A percentile compares a stretch with the other conserved stretches of the same genome.
These are phyloP conservation scores for Arothron firmamentum DNA, from an alignment of 2,113 vertebrate species.

Conservation along the genomic window DNA sequence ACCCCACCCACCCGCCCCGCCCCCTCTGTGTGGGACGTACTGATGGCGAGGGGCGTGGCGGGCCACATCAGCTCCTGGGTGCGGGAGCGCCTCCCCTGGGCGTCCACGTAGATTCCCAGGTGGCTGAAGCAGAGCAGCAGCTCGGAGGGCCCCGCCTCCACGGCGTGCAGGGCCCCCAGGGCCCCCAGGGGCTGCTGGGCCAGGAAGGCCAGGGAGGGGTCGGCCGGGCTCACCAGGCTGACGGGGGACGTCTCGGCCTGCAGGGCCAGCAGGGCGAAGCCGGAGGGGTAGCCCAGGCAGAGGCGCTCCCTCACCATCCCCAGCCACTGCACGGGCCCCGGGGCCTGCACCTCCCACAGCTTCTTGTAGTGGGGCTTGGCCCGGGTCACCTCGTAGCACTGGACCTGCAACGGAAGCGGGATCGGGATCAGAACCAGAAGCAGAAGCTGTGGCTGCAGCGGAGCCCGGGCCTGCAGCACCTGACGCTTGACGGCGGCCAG, in stretches of 20 bases:
- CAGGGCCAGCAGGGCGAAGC: constrained; percentile 90
- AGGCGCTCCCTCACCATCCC: constrained; percentile 85
- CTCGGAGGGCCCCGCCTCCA: constrained; percentile 83
- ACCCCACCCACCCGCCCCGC: neutral
- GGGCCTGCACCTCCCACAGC: constrained; percentile 86
- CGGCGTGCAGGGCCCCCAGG: constrained; percentile 91
- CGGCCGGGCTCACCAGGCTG: constrained; percentile 87
- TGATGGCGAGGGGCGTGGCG: constrained; percentile 88
- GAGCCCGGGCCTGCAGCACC: too few relatives aligned
- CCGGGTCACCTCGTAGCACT: constrained; percentile 88
- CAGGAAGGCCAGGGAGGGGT: constrained; percentile 92
- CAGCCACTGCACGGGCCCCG: constrained; percentile 89
- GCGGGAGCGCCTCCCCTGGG: constrained; percentile 87
- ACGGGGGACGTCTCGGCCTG: constrained; percentile 91
- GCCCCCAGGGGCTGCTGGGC: constrained; percentile 89
- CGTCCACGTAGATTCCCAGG: constrained; percentile 93
- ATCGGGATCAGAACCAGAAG: neutral
- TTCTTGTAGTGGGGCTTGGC: constrained; percentile 84
- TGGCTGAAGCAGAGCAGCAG: constrained; percentile 97
- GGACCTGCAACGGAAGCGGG: constrained; percentile 61
- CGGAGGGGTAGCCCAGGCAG: constrained; percentile 92
- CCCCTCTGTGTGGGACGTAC: constrained; percentile 75
- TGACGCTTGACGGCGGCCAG: constrained; percentile 90
- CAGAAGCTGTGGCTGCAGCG: too few relatives aligned
- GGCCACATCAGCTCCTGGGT: constrained; percentile 98